These are phyloP conservation scores for Semnornis frantzii DNA, from an alignment of 2,113 vertebrate genomes.

Conservation along the genomic window DNA sequence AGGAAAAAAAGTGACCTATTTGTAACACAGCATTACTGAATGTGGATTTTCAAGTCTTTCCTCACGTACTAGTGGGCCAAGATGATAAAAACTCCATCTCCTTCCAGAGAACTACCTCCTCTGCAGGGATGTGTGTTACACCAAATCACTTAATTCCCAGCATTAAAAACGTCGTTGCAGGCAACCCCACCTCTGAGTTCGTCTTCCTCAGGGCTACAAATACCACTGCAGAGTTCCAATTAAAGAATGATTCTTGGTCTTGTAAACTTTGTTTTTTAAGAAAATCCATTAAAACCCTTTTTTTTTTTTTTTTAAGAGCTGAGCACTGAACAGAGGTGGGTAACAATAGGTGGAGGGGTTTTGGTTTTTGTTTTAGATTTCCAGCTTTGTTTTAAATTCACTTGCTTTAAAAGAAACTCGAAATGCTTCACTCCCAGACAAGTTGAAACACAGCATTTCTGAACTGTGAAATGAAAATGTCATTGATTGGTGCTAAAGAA, in stretches of 20 bases:
- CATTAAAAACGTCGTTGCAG: background rate
- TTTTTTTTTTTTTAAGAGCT: background rate
- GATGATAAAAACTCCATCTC: background rate
- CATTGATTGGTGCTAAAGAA: background rate
- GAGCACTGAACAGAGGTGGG: background rate
- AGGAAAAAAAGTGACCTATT: background rate
- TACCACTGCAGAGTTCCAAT: background rate
- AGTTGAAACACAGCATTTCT: constrained; percentile 19
- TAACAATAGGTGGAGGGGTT: background rate
- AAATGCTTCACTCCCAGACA: background rate
- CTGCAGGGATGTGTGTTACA: background rate
- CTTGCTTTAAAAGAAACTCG: background rate
- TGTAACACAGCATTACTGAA: background rate
- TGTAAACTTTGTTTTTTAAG: background rate
- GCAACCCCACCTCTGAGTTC: background rate
- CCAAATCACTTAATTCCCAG: background rate
- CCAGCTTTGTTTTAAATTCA: background rate
- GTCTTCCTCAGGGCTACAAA: background rate
- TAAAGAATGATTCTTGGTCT: background rate
- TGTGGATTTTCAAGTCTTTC: background rate
- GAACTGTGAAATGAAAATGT: constrained; percentile 4
- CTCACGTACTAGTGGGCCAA: background rate
- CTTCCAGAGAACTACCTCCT: background rate
- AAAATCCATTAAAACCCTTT: background rate
- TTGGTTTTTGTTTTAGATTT: background rate